Conservation (phyloP, 2,888 invertebrate genomes). For the Euzophera pinguis region DNA sequence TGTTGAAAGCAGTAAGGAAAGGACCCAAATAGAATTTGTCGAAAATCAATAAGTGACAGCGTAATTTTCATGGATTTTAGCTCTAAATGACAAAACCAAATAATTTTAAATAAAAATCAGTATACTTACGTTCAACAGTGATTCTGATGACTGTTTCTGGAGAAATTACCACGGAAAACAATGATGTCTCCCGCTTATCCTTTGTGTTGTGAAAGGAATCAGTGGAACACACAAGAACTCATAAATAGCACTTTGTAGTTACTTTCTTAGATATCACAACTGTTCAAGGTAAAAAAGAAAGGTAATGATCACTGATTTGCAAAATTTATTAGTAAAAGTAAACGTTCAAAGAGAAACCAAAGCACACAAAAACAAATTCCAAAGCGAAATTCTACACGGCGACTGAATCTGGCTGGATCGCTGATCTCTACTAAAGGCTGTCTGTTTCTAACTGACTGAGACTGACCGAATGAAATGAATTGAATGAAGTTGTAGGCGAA, state of each 20-base stretch:
- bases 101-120: background rate
- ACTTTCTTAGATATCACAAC: background rate
- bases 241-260: conserved; percentile 26
- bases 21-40: background rate
- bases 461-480: conserved; percentile 28
- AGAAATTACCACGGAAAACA: conserved; percentile 43
- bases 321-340: conserved; percentile 35
- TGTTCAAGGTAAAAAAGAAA: conserved; percentile 24
- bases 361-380: conserved; percentile 39
- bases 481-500: conserved; percentile 53
- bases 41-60: conserved; percentile 10
- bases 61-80: background rate
- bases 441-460: background rate
- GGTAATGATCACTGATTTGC: conserved; percentile 33
- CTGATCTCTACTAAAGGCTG: background rate
- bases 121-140: conserved; percentile 43
- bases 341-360: conserved; percentile 40
- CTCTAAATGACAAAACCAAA: background rate
- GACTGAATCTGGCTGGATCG: background rate
- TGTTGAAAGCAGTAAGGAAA: no score
- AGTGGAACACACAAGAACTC: conserved; percentile 36
- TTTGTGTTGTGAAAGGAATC: conserved; percentile 70
- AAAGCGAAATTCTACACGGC: conserved; percentile 42
- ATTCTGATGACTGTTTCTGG: conserved; percentile 25
- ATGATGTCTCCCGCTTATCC: conserved; percentile 48